Evolutionary conservation across 2,888 invertebrate genomes (phyloP).

Genomic region (Halocaridina rubra): DNA sequence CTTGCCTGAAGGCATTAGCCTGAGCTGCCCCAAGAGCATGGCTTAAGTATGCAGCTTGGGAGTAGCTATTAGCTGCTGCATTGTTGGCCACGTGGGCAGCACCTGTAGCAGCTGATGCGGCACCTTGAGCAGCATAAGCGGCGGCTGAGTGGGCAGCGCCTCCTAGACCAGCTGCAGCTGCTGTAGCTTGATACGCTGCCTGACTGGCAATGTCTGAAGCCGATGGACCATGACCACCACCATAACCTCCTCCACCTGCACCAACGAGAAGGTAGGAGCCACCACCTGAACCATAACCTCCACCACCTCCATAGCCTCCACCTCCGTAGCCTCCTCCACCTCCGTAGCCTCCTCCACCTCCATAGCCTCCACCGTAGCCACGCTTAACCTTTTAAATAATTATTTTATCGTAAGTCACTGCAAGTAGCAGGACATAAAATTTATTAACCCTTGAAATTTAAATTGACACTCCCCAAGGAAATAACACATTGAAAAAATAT

Average conservation of each 20-base stretch:
- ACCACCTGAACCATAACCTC: background rate
- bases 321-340: background rate
- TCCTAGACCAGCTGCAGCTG: constrained; percentile 29
- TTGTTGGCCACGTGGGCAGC: constrained; percentile 16
- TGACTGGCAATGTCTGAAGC: constrained; percentile 31
- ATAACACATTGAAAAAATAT: no score
- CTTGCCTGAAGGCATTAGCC: constrained; percentile 33
- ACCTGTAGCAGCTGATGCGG: constrained; percentile 6
- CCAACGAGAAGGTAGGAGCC: background rate
- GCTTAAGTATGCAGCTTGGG: constrained; percentile 21
- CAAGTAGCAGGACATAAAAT: no score
- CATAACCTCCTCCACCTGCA: background rate
- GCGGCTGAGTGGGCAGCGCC: constrained; percentile 20
- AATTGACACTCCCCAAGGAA: no score
- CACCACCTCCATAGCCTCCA: constrained; percentile 22
- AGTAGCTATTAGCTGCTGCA: background rate
- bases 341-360: background rate
- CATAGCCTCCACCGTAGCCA: background rate
- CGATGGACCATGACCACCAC: constrained; percentile 19
- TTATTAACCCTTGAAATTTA: no score
- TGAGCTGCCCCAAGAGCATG: constrained; percentile 26
- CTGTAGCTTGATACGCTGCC: constrained; percentile 32
- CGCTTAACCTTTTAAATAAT: background rate
- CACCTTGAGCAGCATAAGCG: background rate
- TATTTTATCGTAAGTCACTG: no score